A percentile compares a stretch with the other conserved stretches of the same genome.
Evolutionary conservation across 2,888 invertebrate genomes (phyloP).

Genomic region (Pollenia amentaria): DNA sequence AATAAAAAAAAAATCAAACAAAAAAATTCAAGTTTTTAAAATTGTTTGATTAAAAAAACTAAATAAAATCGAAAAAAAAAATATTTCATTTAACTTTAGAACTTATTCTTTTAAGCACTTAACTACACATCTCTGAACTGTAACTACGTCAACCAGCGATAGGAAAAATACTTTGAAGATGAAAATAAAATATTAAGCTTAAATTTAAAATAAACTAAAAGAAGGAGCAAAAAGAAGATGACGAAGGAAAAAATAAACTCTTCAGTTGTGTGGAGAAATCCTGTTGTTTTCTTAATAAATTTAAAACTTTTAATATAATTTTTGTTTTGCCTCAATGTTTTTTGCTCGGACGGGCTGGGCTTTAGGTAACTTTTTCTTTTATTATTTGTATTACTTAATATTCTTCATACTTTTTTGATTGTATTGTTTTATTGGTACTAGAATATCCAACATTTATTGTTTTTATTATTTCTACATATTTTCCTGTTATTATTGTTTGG

Average conservation of each 20-base stretch:
- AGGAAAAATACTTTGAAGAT: conserved; percentile 17
- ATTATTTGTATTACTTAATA: conserved; percentile 36
- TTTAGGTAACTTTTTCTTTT: conserved; percentile 37
- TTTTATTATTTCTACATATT: conserved; percentile 64
- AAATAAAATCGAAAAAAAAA: neutral
- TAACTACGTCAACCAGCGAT: conserved; percentile 2
- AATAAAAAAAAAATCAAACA: conserved; percentile 21
- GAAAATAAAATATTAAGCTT: conserved; percentile 54
- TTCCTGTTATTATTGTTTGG: conserved; percentile 71
- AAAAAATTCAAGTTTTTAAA: conserved; percentile 19
- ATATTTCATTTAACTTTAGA: conserved; percentile 55
- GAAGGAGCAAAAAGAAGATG: neutral
- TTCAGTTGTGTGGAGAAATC: conserved; percentile 36
- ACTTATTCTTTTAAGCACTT: conserved; percentile 52
- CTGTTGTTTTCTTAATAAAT: conserved; percentile 59
- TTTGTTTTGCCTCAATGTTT: neutral
- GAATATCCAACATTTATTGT: conserved; percentile 70
- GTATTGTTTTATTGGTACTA: conserved; percentile 70
- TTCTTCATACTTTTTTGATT: conserved; percentile 57
- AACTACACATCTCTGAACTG: conserved; percentile 24
- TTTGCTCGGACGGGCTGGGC: neutral
- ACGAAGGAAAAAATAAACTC: neutral
- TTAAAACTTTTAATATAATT: conserved; percentile 57
- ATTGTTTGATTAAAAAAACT: conserved; percentile 8
- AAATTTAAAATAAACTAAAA: conserved; percentile 52